Evolutionary conservation across 1,140 invertebrate species (phyloP).

Genomic region (Chionoecetes opilio): DNA sequence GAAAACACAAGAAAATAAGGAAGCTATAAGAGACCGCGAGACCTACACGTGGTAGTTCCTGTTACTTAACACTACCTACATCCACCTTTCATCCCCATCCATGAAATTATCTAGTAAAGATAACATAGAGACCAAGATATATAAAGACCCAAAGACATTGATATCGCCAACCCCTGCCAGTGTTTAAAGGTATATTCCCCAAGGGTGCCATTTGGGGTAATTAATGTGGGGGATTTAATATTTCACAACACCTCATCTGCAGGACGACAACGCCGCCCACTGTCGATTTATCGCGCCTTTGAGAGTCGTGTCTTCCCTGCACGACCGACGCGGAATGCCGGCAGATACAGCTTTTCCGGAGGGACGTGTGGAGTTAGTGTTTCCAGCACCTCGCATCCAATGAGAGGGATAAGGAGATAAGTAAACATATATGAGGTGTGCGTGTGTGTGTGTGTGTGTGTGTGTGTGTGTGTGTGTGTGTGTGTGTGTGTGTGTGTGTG

Average conservation of each 20-base stretch:
- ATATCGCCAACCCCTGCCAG: neutral
- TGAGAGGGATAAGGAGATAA: constrained; percentile 5
- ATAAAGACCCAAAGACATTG: too few relatives aligned
- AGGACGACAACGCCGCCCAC: neutral
- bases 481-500: too few relatives aligned
- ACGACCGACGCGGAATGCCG: neutral
- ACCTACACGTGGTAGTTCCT: too few relatives aligned
- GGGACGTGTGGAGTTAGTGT: neutral
- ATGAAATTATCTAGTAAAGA: too few relatives aligned
- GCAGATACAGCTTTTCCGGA: neutral
- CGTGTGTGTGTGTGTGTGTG: too few relatives aligned
- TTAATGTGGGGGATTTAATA: constrained; percentile 10
- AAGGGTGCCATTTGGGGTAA: constrained; percentile 4
- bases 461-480: too few relatives aligned
- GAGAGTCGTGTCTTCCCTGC: neutral
- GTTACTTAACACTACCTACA: too few relatives aligned
- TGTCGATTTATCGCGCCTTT: neutral
- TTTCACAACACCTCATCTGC: constrained; percentile 18
- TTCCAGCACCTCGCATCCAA: neutral
- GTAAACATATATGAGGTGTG: neutral
- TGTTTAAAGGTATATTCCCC: constrained; percentile 8
- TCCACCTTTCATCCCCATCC: too few relatives aligned
- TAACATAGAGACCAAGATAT: too few relatives aligned
- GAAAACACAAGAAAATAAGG: too few relatives aligned
- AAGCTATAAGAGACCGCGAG: too few relatives aligned